Evolutionary conservation across 2,888 invertebrate species (phyloP).

Genomic region (Ectobius pallidus): DNA sequence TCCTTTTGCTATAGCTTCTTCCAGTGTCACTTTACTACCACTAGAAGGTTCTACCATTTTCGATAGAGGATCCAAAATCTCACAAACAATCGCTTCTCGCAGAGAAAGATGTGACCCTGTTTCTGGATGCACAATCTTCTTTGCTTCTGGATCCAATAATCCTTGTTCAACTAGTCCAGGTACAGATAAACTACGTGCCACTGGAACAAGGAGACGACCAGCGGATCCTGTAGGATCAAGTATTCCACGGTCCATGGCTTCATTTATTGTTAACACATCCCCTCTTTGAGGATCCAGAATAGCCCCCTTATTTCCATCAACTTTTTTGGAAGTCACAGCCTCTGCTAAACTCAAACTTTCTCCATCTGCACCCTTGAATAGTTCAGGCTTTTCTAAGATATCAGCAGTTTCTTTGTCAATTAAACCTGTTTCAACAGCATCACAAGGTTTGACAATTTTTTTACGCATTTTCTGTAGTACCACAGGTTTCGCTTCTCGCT

Average conservation of each 20-base stretch:
- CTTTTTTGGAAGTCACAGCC: slow-evolving; percentile 71
- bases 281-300: slow-evolving; percentile 85
- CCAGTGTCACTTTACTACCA: slow-evolving; percentile 71
- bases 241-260: slow-evolving; percentile 84
- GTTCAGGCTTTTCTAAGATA: slow-evolving; percentile 67
- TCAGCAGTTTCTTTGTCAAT: slow-evolving; percentile 78
- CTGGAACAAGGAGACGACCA: slow-evolving; percentile 77
- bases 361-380: slow-evolving; percentile 62
- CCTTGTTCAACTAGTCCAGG: slow-evolving; percentile 88
- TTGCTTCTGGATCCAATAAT: slow-evolving; percentile 72
- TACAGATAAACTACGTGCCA: slow-evolving; percentile 80
- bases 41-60: slow-evolving; percentile 67
- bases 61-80: slow-evolving; percentile 84
- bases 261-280: slow-evolving; percentile 76
- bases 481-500: slow-evolving; percentile 70
- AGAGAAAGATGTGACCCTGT: slow-evolving; percentile 79
- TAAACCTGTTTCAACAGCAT: slow-evolving; percentile 79
- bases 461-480: slow-evolving; percentile 79
- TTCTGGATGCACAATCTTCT: slow-evolving; percentile 86
- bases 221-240: slow-evolving; percentile 74
- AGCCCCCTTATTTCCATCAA: slow-evolving; percentile 76
- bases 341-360: slow-evolving; percentile 73
- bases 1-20: slow-evolving; percentile 75
- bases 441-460: slow-evolving; percentile 73
- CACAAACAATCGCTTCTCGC: slow-evolving; percentile 84